Percentiles rank a stretch among this genome's conserved stretches.
Conservation (phyloP, 2,113 vertebrate species). For the Mobula hypostoma region DNA sequence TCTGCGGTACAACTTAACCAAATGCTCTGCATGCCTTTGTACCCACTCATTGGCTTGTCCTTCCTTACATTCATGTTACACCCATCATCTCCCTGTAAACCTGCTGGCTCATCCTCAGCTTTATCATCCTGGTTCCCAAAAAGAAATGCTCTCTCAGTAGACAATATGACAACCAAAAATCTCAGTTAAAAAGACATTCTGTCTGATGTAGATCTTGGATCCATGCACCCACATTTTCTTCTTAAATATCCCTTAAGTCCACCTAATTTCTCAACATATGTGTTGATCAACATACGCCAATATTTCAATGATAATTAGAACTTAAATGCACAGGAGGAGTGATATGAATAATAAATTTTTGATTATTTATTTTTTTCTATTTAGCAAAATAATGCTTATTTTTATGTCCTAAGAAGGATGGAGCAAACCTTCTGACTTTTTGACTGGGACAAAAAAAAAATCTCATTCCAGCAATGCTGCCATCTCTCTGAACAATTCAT, state of each 20-base stretch:
- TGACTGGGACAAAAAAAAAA: not conserved
- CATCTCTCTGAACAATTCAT: not conserved
- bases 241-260: not conserved
- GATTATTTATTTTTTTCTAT: not conserved
- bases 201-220: not conserved
- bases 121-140: no score
- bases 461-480: not conserved
- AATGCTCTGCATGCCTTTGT: no score
- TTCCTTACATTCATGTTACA: no score
- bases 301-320: not conserved
- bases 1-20: no score
- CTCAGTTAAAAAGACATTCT: not conserved
- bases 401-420: not conserved
- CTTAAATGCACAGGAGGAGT: not conserved
- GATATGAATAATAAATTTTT: not conserved
- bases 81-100: no score
- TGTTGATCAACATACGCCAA: not conserved
- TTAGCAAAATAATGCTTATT: not conserved
- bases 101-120: no score
- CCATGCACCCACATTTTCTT: not conserved
- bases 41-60: no score
- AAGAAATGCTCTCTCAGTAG: no score
- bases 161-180: not conserved
- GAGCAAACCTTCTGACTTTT: not conserved
- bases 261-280: not conserved